Base-by-base conservation (phyloP, 2,113 vertebrate genomes). In the Triplophysa tibetana region DNA sequence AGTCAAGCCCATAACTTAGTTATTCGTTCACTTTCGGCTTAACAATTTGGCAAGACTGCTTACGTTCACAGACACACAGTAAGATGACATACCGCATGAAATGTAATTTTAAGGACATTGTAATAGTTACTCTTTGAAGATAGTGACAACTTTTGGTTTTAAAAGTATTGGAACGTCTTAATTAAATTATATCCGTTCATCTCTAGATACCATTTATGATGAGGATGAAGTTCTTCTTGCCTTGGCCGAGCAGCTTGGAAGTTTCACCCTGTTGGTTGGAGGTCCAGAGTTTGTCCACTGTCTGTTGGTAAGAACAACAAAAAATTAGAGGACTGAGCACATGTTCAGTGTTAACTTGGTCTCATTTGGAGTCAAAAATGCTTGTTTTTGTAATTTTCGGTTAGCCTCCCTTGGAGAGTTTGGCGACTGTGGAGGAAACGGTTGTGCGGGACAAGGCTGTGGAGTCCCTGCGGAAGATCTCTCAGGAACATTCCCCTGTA, bases 171-270 rank as follows among this genome's bases (percentile, higher is more conserved):
- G 9, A 12, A 12, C 12, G 54, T 9, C 8, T 21, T n/a, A 56
- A 52, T 16, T 58, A 58, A 58, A n/a, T 58, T 19, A 13, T 43
- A 23, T 66, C n/a, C 81, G 3, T 77, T 16, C 12, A 58, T 38
- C 41, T 81, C 66, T 75, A 96, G 95, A 97, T 86, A 97, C 95
- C 61, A 97, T 97, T 84, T 97, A 97, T 81, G 95, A 97, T 90
- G 95, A 97, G 89, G 95, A 97, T 88, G 95, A 97, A 83, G 95
- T 97, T 33, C 92, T 97, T 1, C 89, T 97, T 85, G 95, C 95
- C 12, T 88, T 97, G 90, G 95, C 95, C 56, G 95, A 97, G 81
- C 95, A 97, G 88, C 91, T 97, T 83, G 95, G 95, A 77, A 96
- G 93, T 88, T 96, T 97, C 88, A 96, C 95, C 4, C 91, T 94